A percentile compares a stretch with the other conserved stretches of the same genome.
Evolutionary conservation across 2,888 invertebrate species (phyloP).

Genomic region (Heliconius charithonia): DNA sequence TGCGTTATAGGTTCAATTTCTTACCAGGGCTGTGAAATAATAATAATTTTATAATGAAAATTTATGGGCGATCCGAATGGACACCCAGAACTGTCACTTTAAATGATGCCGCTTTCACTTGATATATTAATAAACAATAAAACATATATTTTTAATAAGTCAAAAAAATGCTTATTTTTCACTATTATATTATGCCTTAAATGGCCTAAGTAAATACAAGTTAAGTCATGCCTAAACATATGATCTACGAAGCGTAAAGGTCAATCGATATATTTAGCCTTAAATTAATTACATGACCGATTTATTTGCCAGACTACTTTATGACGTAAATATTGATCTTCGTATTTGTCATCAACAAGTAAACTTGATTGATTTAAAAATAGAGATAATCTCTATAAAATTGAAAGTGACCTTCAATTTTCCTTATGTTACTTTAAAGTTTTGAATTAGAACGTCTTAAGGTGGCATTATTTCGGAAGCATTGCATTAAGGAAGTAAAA

Average conservation of each 20-base stretch:
- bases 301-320: conserved; percentile 54
- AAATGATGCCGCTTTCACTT: too few relatives aligned
- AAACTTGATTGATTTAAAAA: not conserved
- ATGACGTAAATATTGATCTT: conserved; percentile 24
- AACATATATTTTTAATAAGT: too few relatives aligned
- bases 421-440: too few relatives aligned
- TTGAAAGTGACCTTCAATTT: too few relatives aligned
- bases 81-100: too few relatives aligned
- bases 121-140: too few relatives aligned
- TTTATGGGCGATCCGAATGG: too few relatives aligned
- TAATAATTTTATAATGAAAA: too few relatives aligned
- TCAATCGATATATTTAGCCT: conserved; percentile 71
- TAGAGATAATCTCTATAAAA: too few relatives aligned
- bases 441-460: too few relatives aligned
- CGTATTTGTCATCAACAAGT: not conserved
- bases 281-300: conserved; percentile 66
- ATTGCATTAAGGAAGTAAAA: not conserved
- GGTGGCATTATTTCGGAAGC: not conserved
- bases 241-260: conserved; percentile 69
- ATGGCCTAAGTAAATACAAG: not conserved
- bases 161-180: too few relatives aligned
- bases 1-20: not conserved
- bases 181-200: too few relatives aligned
- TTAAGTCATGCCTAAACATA: conserved; percentile 60
- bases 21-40: not conserved